Conservation (phyloP, 2,888 invertebrate genomes). For the Dastarcus helophoroides region DNA sequence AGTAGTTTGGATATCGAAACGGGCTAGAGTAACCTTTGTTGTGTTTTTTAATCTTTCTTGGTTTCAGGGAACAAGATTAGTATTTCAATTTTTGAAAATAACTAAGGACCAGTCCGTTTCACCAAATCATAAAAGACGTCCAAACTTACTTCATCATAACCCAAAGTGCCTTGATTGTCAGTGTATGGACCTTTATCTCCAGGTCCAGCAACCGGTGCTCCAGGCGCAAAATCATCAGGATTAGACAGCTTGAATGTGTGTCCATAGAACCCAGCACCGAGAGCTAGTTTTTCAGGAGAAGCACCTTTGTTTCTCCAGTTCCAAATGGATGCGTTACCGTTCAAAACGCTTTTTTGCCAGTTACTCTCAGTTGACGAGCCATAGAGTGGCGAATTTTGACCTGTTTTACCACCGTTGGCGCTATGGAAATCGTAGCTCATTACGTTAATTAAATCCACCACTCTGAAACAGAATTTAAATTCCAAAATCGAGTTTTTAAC, state of each 20-base stretch:
- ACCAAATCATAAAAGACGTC: too few relatives aligned
- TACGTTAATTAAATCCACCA: conserved; percentile 9
- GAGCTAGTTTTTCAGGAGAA: conserved; percentile 7
- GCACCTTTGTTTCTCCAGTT: conserved; percentile 11
- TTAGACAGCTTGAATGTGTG: conserved; percentile 8
- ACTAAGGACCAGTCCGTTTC: too few relatives aligned
- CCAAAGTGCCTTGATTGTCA: conserved; percentile 8
- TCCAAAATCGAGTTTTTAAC: too few relatives aligned
- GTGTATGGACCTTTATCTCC: conserved; percentile 10
- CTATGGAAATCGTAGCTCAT: conserved; percentile 11
- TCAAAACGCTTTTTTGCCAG: conserved; percentile 8
- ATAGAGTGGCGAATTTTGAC: conserved; percentile 7
- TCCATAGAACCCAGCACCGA: conserved; percentile 11
- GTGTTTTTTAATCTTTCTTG: too few relatives aligned
- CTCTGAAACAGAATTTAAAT: too few relatives aligned
- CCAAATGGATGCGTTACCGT: conserved; percentile 8
- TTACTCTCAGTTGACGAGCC: conserved; percentile 4
- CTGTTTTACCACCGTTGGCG: conserved; percentile 4
- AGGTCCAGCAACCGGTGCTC: conserved; percentile 9
- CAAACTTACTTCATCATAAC: conserved; percentile 11
- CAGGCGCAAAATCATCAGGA: conserved; percentile 1
- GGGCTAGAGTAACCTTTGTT: too few relatives aligned
- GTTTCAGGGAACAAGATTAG: too few relatives aligned
- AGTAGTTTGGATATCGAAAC: too few relatives aligned
- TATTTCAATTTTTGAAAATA: too few relatives aligned